A percentile compares a stretch with the other conserved stretches of the same genome.
Conservation (phyloP, 2,113 vertebrate species). For the Zosterops borbonicus region DNA sequence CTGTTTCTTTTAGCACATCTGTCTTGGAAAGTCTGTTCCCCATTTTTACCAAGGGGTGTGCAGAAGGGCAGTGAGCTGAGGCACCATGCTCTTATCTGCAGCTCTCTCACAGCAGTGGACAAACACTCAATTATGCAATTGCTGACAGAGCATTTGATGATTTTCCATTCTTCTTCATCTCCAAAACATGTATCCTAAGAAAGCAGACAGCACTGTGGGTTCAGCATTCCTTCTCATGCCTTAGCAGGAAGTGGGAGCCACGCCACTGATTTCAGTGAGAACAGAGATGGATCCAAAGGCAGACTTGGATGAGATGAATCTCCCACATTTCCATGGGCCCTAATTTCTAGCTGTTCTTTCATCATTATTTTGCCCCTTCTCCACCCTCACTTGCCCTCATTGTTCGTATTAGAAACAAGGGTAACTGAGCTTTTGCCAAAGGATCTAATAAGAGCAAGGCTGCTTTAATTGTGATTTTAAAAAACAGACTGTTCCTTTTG, state of each 20-base stretch:
- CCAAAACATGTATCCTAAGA: neutral
- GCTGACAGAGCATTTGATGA: neutral
- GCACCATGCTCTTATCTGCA: neutral
- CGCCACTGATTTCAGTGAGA: neutral
- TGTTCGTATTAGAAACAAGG: neutral
- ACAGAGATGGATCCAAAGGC: neutral
- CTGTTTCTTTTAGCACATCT: constrained; percentile 23
- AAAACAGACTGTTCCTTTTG: neutral
- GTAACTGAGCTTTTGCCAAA: neutral
- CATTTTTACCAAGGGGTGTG: neutral
- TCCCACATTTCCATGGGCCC: neutral
- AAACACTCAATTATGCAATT: neutral
- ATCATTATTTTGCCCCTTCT: neutral
- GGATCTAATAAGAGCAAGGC: neutral
- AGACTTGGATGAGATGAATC: neutral
- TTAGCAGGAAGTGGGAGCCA: neutral
- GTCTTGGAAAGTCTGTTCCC: constrained; percentile 18
- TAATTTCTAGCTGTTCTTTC: neutral
- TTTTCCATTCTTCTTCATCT: neutral
- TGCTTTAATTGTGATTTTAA: neutral
- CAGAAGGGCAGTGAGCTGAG: neutral
- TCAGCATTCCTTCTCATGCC: neutral
- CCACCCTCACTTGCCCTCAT: no score
- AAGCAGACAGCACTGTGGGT: neutral
- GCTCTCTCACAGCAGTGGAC: neutral